Evolutionary conservation across 2,888 invertebrate genomes (phyloP), one percentile per base, ranked within the genome.

Genomic region (Leptopilina myrica): DNA sequence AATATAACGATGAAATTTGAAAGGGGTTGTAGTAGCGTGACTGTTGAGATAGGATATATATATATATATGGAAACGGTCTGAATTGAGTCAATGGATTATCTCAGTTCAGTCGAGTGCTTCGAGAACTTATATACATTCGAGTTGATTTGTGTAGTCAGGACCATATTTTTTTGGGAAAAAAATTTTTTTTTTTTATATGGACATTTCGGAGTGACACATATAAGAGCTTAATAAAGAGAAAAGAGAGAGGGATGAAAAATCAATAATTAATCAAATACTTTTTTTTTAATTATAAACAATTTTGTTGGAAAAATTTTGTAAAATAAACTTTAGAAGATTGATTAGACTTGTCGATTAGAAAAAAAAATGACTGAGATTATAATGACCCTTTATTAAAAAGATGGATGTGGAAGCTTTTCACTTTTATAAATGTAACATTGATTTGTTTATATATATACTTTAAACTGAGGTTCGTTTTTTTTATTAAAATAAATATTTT

Each of bases 71-170:
- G 56, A 73, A 14, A 56, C 33, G 20, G 62, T 9, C 53, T 53
- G 53, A 73, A 53, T 73, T n/a, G 73, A 73, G 53, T 53, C 73
- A 20, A 26, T 26, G 73, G 73, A 73, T 73, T 73, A 73, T 73
- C 73, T 56, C 56, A 73, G 26, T 73, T 73, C 56, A 26, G 53
- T 56, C 33, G 73, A 73, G 73, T 73, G 56, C 14, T 53, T 73
- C 73, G 14, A 69, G 69, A 69, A 69, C 53, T 69, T 33, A 33
- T 33, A 33, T 69, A 69, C 53, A 53, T 56, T 53, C 26, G 69
- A 69, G 4, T 53, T 53, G 69, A 69, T 69, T 56, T 26, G 69
- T 69, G 69, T 69, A 69, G 53, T 69, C 69, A 69, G 53, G 33
- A 14, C 69, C 69, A 69, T 69, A 53, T 69, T 49, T 53, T 69